These are phyloP conservation scores for Syngnathoides biaculeatus DNA, from an alignment of 2,113 vertebrate genomes.

Conservation along the genomic window DNA sequence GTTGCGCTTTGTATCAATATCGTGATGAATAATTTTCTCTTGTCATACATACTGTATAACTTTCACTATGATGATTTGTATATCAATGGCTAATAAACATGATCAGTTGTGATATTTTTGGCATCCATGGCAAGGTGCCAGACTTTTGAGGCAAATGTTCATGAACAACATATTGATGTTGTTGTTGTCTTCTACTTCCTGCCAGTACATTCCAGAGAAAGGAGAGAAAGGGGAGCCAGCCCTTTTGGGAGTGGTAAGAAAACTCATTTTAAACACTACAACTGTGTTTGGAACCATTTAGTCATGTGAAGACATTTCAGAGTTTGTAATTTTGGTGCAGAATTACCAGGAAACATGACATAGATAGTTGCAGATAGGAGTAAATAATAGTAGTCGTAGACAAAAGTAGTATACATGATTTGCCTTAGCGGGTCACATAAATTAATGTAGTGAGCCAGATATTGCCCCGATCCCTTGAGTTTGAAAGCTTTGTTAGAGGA, in stretches of 20 bases:
- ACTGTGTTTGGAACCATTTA: not conserved
- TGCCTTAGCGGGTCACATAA: too few relatives aligned
- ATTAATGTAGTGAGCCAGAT: too few relatives aligned
- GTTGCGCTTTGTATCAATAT: too few relatives aligned
- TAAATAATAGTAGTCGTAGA: too few relatives aligned
- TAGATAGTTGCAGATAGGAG: too few relatives aligned
- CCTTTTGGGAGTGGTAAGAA: constrained; percentile 81
- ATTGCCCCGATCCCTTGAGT: too few relatives aligned
- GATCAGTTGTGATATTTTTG: not conserved
- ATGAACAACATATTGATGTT: not conserved
- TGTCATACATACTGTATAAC: not conserved
- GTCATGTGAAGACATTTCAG: not conserved
- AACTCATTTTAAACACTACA: not conserved
- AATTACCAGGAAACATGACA: too few relatives aligned
- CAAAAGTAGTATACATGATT: too few relatives aligned
- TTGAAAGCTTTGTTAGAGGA: too few relatives aligned
- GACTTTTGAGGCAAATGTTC: not conserved
- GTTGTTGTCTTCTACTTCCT: not conserved
- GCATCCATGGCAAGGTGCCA: not conserved
- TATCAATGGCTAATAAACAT: not conserved
- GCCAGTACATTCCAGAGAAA: constrained; percentile 79
- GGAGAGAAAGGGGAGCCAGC: constrained; percentile 92
- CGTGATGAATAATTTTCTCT: not conserved
- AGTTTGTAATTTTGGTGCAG: too few relatives aligned
- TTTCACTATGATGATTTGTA: not conserved